Conservation (phyloP, 2,888 invertebrate genomes). For the Poecilus cupreus region DNA sequence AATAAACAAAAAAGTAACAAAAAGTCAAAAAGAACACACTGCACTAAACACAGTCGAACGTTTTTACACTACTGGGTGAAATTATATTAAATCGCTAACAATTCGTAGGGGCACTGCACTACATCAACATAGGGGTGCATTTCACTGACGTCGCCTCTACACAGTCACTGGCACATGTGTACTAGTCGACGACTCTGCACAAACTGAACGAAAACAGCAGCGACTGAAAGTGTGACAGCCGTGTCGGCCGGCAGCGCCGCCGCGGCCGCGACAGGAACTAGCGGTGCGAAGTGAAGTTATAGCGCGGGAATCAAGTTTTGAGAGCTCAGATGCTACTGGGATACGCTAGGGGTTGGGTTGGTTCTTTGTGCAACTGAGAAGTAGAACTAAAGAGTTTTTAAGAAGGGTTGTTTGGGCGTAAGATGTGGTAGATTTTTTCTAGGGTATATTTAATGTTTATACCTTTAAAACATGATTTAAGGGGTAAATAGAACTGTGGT, state of each 20-base stretch:
- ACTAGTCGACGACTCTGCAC: conserved; percentile 52
- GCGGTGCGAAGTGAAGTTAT: background rate
- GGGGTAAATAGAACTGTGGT: too few species aligned
- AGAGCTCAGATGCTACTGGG: background rate
- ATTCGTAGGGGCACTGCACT: conserved; percentile 27
- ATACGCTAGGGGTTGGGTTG: too few species aligned
- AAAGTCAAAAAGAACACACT: background rate
- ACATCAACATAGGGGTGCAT: background rate
- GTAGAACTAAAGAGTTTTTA: too few species aligned
- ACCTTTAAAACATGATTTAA: too few species aligned
- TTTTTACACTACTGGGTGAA: background rate
- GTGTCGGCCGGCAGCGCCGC: conserved; percentile 23
- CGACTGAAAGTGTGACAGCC: conserved; percentile 35
- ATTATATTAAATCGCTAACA: background rate
- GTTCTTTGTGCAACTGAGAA: too few species aligned
- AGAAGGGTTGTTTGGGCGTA: too few species aligned
- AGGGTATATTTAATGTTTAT: too few species aligned
- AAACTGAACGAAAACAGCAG: conserved; percentile 40
- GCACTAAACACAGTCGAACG: background rate
- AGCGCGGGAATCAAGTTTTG: conserved; percentile 37
- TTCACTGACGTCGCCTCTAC: conserved; percentile 48
- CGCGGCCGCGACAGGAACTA: background rate
- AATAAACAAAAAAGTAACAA: conserved; percentile 41
- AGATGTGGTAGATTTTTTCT: too few species aligned
- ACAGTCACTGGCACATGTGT: conserved; percentile 20